Base-by-base conservation (phyloP, 1,140 invertebrate species). In the Solenopsis fugax region DNA sequence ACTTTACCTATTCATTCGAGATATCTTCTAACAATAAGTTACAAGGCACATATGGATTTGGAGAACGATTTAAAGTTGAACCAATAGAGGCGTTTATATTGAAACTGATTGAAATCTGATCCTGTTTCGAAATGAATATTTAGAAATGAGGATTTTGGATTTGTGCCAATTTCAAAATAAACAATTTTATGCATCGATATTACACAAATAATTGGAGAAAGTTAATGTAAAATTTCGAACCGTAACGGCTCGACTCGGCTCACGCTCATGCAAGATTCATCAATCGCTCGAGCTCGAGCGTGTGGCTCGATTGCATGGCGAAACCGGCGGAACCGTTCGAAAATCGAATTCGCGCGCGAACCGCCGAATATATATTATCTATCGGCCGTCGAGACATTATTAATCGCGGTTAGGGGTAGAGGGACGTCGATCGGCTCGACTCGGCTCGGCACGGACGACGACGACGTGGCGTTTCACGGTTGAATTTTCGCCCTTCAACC, bases 401-500 rank as follows among this genome's bases (percentile, higher is more conserved):
- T 86, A 89, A 86, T 80, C 16, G 82, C 52, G 7, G 62, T 37
- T 75, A 69, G 54, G 73, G 73, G 37, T 56, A 24, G 37, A 78
- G 67, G 81, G 29, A 29, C 29, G 29, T n/a, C n/a, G n/a, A n/a
- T n/a, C n/a, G n/a, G n/a, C n/a, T n/a, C n/a, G n/a, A n/a, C n/a
- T n/a, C n/a, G n/a, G n/a, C n/a, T n/a, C n/a, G n/a, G n/a, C n/a
- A 29, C 29, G 29, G 29, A 29, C 29, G 29, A 2, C 2, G 29
- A 29, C 29, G 29, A 45, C 7, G 16, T 41, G 62, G 41, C 75
- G 54, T 75, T 90, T 85, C 89, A 90, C 45, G 86, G 87, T 37
- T 91, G 85, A 88, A 76, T 85, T 91, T 91, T 89, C 82, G 65
- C 48, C 58, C 72, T 88, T 67, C 48, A 48, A 72, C 34, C 81